Evolutionary conservation across 2,797 vertebrate genomes (phyloP).

Genomic region (Hippopotamyrus pictus): DNA sequence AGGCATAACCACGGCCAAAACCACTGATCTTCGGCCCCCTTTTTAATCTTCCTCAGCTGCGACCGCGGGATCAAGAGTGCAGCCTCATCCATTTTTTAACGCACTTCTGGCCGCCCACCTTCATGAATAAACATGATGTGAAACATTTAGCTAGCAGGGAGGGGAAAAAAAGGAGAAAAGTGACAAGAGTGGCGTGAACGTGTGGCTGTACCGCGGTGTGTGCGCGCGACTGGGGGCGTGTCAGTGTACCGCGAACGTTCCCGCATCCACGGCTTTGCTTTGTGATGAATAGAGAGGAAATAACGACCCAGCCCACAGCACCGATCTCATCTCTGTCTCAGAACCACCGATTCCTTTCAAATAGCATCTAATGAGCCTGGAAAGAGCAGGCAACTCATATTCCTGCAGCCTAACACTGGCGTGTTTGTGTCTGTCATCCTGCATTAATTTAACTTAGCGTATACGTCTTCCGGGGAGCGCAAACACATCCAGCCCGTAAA

Average conservation of each 20-base stretch:
- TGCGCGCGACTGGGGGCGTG: background rate
- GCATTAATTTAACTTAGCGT: constrained; percentile 54
- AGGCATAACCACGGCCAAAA: constrained; percentile 3
- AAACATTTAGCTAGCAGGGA: constrained; percentile 26
- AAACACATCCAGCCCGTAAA: constrained; percentile 53
- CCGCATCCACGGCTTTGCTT: background rate
- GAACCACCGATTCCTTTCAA: constrained; percentile 48
- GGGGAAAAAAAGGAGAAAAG: background rate
- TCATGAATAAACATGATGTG: constrained; percentile 40
- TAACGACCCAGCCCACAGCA: constrained; percentile 24
- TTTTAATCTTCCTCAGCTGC: constrained; percentile 38
- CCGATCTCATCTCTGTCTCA: constrained; percentile 37
- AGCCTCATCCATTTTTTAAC: constrained; percentile 8
- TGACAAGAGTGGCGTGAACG: background rate
- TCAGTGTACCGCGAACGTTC: background rate
- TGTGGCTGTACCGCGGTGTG: background rate
- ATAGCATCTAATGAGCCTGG: constrained; percentile 51
- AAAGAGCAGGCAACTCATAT: constrained; percentile 51
- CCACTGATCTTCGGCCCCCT: constrained; percentile 23
- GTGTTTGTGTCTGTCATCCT: constrained; percentile 57
- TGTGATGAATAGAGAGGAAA: constrained; percentile 16
- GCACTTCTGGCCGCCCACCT: constrained; percentile 35
- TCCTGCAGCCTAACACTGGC: constrained; percentile 43
- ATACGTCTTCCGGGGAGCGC: constrained; percentile 50
- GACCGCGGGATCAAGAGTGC: background rate